Conservation (phyloP, 1,140 invertebrate species). For the Saccostrea glomerata region DNA sequence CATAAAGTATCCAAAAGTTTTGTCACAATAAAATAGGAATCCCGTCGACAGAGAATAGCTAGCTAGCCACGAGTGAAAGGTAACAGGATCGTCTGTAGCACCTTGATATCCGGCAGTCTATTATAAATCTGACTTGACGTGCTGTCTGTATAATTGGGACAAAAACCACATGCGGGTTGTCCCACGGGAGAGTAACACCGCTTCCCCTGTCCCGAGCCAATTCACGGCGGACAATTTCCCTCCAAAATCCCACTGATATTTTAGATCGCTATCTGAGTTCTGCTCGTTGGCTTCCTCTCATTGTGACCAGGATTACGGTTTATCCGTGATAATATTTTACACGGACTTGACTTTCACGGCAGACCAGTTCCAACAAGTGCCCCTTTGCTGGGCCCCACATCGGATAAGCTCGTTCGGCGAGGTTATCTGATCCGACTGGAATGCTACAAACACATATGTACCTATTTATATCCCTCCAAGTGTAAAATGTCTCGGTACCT, state of each 20-base stretch:
- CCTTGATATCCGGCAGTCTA: constrained; percentile 30
- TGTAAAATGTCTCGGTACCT: constrained; percentile 19
- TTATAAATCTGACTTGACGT: constrained; percentile 31
- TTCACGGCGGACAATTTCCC: neutral
- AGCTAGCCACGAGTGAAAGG: neutral
- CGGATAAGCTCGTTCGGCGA: constrained; percentile 50
- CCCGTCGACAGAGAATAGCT: neutral
- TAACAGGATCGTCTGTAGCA: neutral
- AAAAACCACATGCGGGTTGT: constrained; percentile 37
- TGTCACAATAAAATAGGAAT: neutral
- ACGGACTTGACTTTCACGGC: constrained; percentile 11
- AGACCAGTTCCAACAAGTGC: constrained; percentile 16
- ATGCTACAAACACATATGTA: constrained; percentile 44
- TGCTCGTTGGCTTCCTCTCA: neutral
- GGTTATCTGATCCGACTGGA: constrained; percentile 58
- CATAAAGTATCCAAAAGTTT: neutral
- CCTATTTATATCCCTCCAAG: constrained; percentile 27
- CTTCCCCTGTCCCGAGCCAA: neutral
- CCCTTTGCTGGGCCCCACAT: constrained; percentile 44
- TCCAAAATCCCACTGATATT: constrained; percentile 1
- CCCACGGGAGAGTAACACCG: neutral
- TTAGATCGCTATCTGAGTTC: neutral
- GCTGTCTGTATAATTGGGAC: constrained; percentile 37
- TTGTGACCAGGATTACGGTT: constrained; percentile 14
- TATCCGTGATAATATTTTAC: constrained; percentile 7